A percentile compares a stretch with the other conserved stretches of the same genome.
phyloP scores from a whole-genome alignment of 2,797 vertebrate species.

The Molossus molossus region DNA sequence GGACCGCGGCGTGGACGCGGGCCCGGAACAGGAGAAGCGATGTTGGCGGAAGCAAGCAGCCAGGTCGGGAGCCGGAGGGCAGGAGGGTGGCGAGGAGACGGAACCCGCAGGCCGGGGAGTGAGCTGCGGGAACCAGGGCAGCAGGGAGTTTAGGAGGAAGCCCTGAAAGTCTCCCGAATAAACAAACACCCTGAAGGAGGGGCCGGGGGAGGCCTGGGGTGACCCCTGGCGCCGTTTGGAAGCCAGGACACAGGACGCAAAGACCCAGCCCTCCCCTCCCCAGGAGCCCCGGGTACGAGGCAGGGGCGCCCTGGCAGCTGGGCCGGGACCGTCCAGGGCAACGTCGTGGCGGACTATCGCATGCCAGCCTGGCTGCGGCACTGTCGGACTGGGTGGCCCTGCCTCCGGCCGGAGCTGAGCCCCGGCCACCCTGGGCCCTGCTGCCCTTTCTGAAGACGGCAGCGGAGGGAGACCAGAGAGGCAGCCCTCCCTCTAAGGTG shows the following conservation, averaged over 20 bases:
- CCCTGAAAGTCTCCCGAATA: background rate
- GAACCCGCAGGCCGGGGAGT: background rate
- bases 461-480: background rate
- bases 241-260: background rate
- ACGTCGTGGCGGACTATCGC: no score
- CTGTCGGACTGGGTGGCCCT: background rate
- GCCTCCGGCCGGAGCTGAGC: no score
- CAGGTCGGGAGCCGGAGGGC: no score
- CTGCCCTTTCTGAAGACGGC: background rate
- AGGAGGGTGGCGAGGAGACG: no score
- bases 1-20: no score
- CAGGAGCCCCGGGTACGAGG: fast-evolving
- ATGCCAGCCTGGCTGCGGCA: fast-evolving
- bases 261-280: background rate
- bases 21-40: background rate
- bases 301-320: no score
- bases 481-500: background rate
- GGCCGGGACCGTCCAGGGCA: background rate
- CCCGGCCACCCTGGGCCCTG: background rate
- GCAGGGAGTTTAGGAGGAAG: background rate
- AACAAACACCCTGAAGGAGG: background rate
- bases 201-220: background rate
- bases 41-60: fast-evolving
- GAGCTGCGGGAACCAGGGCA: background rate
- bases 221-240: background rate